Evolutionary conservation across 1,140 invertebrate species (phyloP).

Genomic region (Philopotamus ludificatus): DNA sequence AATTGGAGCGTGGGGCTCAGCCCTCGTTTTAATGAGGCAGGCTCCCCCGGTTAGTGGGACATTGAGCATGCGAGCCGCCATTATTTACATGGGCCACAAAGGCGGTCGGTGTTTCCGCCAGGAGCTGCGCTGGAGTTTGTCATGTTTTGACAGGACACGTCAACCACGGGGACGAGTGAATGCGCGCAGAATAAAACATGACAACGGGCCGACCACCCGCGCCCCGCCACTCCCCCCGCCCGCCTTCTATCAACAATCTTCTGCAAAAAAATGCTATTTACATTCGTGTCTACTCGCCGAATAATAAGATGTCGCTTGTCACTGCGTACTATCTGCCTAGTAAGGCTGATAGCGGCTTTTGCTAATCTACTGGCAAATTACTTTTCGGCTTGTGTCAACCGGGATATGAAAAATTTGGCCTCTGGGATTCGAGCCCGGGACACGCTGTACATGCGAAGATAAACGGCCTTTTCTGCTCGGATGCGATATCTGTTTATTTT

Average conservation of each 20-base stretch:
- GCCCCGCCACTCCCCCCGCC: neutral
- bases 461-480: no score
- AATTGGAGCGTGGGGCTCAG: no score
- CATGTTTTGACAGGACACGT: slow-evolving; percentile 34
- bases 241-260: neutral
- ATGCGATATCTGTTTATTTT: no score
- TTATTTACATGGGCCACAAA: slow-evolving; percentile 15
- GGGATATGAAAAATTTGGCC: no score
- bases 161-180: slow-evolving; percentile 14
- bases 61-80: neutral
- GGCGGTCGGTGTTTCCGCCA: neutral
- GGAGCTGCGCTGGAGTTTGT: slow-evolving; percentile 9
- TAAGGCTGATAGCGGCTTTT: no score
- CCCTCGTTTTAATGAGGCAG: slow-evolving; percentile 1
- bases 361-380: no score
- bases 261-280: neutral
- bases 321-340: no score
- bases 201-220: no score
- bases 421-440: no score
- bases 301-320: neutral
- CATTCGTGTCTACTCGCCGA: neutral
- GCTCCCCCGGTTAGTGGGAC: neutral
- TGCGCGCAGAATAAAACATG: slow-evolving; percentile 31
- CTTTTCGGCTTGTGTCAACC: no score
- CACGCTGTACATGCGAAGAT: no score